Percentiles rank a stretch among this genome's conserved stretches.
These are phyloP conservation scores for Julus scandinavius DNA, from an alignment of 2,888 invertebrate species.

Conservation along the genomic window DNA sequence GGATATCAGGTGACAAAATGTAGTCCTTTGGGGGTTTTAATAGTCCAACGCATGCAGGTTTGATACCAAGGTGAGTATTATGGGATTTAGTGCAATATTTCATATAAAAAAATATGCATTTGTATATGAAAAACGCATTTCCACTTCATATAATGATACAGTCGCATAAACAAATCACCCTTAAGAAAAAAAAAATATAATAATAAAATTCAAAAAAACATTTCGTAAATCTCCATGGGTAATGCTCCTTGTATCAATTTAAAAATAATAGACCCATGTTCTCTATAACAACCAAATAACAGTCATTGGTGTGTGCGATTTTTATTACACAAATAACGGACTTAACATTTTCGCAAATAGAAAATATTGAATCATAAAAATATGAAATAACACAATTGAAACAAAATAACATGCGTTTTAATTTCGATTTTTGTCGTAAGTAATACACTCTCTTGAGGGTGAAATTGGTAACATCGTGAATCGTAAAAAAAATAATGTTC, in stretches of 20 bases:
- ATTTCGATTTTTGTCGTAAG: background rate
- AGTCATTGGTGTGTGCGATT: background rate
- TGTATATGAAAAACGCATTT: background rate
- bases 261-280: background rate
- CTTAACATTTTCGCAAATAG: background rate
- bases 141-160: constrained; percentile 8
- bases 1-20: background rate
- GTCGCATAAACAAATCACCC: constrained; percentile 7
- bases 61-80: background rate
- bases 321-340: background rate
- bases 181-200: constrained; percentile 1
- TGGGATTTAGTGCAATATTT: background rate
- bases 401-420: background rate
- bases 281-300: constrained; percentile 12
- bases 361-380: background rate
- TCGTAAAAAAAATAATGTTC: background rate
- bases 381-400: background rate
- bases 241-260: constrained; percentile 9
- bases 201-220: constrained; percentile 5
- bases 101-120: background rate
- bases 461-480: background rate
- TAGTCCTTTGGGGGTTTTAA: constrained; percentile 7
- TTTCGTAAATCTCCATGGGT: constrained; percentile 7
- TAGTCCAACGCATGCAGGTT: constrained; percentile 1
- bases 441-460: background rate